These are phyloP conservation scores for Papilio glaucus DNA, from an alignment of 1,140 invertebrate genomes.

Conservation along the genomic window DNA sequence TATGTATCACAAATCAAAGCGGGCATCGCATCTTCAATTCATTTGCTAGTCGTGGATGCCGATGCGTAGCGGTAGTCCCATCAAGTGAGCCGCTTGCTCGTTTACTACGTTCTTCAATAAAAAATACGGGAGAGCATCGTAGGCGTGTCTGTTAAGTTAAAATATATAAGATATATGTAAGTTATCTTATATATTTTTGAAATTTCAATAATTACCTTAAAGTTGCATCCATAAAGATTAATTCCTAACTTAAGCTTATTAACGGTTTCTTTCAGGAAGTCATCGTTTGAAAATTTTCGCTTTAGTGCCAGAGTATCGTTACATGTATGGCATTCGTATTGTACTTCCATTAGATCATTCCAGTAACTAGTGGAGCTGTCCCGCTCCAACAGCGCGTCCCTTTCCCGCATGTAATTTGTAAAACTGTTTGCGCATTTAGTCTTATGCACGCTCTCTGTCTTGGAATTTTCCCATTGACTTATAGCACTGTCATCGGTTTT, in stretches of 20 bases:
- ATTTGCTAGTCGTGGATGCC: no score
- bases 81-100: no score
- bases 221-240: conserved; percentile 77
- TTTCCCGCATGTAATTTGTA: conserved; percentile 63
- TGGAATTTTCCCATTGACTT: conserved; percentile 36
- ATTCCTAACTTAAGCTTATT: conserved; percentile 77
- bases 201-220: conserved; percentile 59
- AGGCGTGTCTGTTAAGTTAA: no score
- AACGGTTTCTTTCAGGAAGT: conserved; percentile 60
- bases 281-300: conserved; percentile 55
- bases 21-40: no score
- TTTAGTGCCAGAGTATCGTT: conserved; percentile 62
- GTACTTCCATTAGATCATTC: not conserved
- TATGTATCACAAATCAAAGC: no score
- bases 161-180: no score
- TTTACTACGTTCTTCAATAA: no score
- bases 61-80: no score
- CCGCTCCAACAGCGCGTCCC: conserved; percentile 50
- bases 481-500: conserved; percentile 30
- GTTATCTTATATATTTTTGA: not conserved
- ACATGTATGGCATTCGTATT: conserved; percentile 58
- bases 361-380: not conserved
- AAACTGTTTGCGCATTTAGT: conserved; percentile 54
- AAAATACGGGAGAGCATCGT: no score
- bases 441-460: conserved; percentile 19